Evolutionary conservation across 1,140 invertebrate species (phyloP), one percentile per base, ranked within the genome.

Genomic region (Hydropsyche tenuis): DNA sequence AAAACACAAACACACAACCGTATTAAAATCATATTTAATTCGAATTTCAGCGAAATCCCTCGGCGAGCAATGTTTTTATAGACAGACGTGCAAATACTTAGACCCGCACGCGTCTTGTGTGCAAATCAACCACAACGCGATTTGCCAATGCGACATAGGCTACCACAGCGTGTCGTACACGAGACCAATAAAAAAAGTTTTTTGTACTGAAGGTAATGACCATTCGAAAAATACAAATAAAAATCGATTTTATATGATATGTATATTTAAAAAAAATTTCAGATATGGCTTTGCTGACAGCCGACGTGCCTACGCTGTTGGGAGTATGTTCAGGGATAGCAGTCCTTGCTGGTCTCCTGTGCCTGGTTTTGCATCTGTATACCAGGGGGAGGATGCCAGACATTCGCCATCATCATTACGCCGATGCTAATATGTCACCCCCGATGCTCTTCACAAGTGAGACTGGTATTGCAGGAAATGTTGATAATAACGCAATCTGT

Each of bases 321-420:
- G 92, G 91, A 72, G 91, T 95, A 37, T 88, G 90, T 77, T 90
- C 92, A 72, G 93, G 93, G 43, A 90, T 95, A 80, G 92, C 92
- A 63, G 89, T 95, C 79, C 87, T 95, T 79, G 93, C 91, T 7
- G 92, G 89, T 23, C 86, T 94, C 76, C 92, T 95, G 77, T 94
- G 93, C 84, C 93, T 95, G 86, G 93, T 94, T 71, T 83, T 95
- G 77, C 92, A 93, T 81, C 85, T 95, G 72, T 95, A 94, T 84
- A 89, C 88, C 16, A 83, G 87, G 75, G 86, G 87, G 65, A 89
- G 89, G 76, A 89, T 88, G 74, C 88, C 87, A 25, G 86, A 92
- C 79, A 86, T 88, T 72, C 88, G 90, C 77, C 89, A 91, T 64
- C 86, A 92, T 69, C 91, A 92, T 80, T 92, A 92, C 78, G 92